Conservation (phyloP, 2,888 invertebrate genomes). For the Timandra comae region DNA sequence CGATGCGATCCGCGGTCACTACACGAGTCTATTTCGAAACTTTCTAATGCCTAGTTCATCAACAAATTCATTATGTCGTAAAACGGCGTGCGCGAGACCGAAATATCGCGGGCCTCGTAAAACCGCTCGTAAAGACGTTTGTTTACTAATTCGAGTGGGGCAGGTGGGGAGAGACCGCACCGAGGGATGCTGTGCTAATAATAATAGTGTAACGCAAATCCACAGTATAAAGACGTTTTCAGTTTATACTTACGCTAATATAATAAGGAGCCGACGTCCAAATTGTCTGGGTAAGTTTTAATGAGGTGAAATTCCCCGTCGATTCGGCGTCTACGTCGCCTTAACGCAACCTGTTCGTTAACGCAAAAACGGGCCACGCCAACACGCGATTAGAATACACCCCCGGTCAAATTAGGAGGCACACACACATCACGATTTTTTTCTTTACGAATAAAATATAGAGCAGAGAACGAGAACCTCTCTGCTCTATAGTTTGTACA, state of each 20-base stretch:
- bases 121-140: constrained; percentile 75
- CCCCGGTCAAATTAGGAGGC: constrained; percentile 36
- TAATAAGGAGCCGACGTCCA: constrained; percentile 58
- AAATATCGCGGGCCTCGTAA: constrained; percentile 75
- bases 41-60: constrained; percentile 75
- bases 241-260: constrained; percentile 52
- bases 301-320: constrained; percentile 75
- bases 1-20: constrained; percentile 52
- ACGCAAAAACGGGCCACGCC: constrained; percentile 73
- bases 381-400: constrained; percentile 75
- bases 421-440: constrained; percentile 37
- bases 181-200: constrained; percentile 62
- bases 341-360: constrained; percentile 76
- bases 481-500: no score
- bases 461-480: neutral
- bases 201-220: constrained; percentile 41
- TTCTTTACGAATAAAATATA: no score
- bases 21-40: constrained; percentile 71
- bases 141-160: constrained; percentile 76
- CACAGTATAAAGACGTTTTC: constrained; percentile 52
- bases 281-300: constrained; percentile 76
- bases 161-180: constrained; percentile 61
- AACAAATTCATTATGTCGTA: constrained; percentile 78
- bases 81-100: constrained; percentile 70
- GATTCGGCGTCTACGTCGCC: constrained; percentile 61